A percentile compares a stretch with the other conserved stretches of the same genome.
phyloP scores from a whole-genome alignment of 2,113 vertebrate species.

The Mohoua ochrocephala region DNA sequence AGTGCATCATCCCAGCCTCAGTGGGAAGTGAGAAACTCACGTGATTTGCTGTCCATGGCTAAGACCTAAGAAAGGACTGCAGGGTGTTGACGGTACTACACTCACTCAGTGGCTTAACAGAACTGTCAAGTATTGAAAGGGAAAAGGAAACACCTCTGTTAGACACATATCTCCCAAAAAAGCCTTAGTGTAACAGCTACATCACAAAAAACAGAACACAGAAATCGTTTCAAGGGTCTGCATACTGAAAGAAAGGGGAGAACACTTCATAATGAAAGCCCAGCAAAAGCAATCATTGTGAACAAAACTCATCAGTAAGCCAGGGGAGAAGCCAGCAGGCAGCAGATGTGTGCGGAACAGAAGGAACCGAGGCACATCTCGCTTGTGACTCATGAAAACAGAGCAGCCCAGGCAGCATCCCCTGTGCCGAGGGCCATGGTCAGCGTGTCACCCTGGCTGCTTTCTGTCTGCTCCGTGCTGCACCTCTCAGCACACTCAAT shows the following conservation, averaged over 20 bases:
- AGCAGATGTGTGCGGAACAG: not conserved
- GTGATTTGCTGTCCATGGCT: not conserved
- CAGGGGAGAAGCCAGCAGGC: not conserved
- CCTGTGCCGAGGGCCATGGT: accelerated
- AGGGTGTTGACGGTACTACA: not conserved
- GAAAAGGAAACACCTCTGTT: not conserved
- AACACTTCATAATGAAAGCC: not conserved
- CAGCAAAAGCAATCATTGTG: not conserved
- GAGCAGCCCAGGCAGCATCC: not conserved
- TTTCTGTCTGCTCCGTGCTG: not conserved
- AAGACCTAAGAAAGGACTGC: not conserved
- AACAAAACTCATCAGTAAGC: not conserved
- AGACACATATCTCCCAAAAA: not conserved
- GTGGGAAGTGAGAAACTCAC: not conserved
- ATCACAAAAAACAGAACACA: not conserved
- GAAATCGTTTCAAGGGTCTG: not conserved
- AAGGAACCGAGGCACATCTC: not conserved
- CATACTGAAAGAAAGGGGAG: not conserved
- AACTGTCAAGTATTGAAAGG: not conserved
- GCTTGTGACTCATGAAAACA: not conserved
- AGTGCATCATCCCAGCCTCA: not conserved
- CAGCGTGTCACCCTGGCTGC: not conserved
- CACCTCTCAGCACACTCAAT: not conserved
- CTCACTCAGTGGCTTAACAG: not conserved
- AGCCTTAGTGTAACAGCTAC: not conserved